phyloP scores from a whole-genome alignment of 2,113 vertebrate genomes.

The Pleuronectes platessa region DNA sequence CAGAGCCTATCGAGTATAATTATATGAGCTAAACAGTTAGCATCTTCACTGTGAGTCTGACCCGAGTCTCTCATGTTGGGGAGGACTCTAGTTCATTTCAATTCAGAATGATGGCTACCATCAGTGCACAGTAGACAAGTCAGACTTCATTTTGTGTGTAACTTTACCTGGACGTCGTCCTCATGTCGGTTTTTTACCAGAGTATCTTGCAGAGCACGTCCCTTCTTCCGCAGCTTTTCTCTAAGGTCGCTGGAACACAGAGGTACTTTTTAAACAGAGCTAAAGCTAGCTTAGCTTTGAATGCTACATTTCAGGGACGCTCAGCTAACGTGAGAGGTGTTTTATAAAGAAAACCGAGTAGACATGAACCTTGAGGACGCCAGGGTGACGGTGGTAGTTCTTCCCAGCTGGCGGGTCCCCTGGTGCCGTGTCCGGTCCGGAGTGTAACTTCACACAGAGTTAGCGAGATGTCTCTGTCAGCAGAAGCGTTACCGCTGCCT shows the following conservation, averaged over 20 bases:
- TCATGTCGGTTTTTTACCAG: constrained; percentile 59
- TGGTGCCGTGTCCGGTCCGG: too few relatives aligned
- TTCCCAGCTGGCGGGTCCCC: too few relatives aligned
- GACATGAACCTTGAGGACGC: constrained; percentile 68
- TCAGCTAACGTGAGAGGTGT: not conserved
- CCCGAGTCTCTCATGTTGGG: constrained; percentile 29
- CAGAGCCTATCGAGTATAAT: constrained; percentile 79
- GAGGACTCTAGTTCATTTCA: not conserved
- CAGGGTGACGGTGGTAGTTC: constrained; percentile 36
- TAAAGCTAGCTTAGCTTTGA: not conserved
- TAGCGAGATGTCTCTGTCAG: not conserved
- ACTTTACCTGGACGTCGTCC: constrained; percentile 78
- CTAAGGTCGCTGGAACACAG: constrained; percentile 56
- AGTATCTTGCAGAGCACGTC: constrained; percentile 72
- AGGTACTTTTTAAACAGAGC: not conserved
- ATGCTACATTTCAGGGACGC: not conserved
- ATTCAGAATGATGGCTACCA: too few relatives aligned
- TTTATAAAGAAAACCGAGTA: not conserved
- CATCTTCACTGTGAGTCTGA: constrained; percentile 18
- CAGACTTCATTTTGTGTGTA: not conserved
- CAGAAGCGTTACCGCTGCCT: constrained; percentile 68
- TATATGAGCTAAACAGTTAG: constrained; percentile 40
- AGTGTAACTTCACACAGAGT: not conserved
- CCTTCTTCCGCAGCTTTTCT: constrained; percentile 77
- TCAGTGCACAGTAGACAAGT: not conserved